Base-by-base conservation (phyloP, 1,140 invertebrate genomes). In the Drosophila bipectinata region DNA sequence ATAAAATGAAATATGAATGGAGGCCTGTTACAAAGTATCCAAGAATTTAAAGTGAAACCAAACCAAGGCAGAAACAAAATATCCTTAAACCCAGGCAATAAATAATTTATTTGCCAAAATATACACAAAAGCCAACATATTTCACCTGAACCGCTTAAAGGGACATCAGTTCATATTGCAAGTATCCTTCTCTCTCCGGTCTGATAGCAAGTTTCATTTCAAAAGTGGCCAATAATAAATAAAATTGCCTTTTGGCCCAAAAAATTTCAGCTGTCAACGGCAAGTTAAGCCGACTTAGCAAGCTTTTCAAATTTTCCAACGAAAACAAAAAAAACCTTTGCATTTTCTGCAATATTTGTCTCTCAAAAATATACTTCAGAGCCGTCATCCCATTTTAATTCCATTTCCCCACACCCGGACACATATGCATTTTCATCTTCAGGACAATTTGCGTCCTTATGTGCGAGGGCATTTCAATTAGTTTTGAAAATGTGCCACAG, bases 381-480 rank as follows among this genome's bases (percentile, higher is more conserved):
- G 37, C 21, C 41, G 45, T 67, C 62, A 56, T 37, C 6, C 26
- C 54, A 21, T 44, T 51, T 5, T 5, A 32, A 10, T 39, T 24
- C 8, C 21, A n/a, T 32, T 12, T 4, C 32, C 32, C 61, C 10
- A 48, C 2, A 41, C 15, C 41, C 6, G 32, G 32, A 32, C 52
- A 4, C 26, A 5, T 6, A 7, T 28, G 26, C 26, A 6, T 28
- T 28, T 28, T 28, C 26, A 6, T 28, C 26, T 28, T 28, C 26
- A 28, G 26, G 26, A 28, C 26, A 28, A 28, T 28, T 28, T 28
- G 7, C 5, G 26, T 28, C 26, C 26, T 28, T 28, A n/a, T 57
- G 28, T 56, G 56, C 71, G 66, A 76, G 79, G 69, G 75, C 58
- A 59, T 83, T 79, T 79, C 75, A 79, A 79, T 83, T 83, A 76